Evolutionary conservation across 2,113 vertebrate genomes (phyloP).

Genomic region (Zootoca vivipara): DNA sequence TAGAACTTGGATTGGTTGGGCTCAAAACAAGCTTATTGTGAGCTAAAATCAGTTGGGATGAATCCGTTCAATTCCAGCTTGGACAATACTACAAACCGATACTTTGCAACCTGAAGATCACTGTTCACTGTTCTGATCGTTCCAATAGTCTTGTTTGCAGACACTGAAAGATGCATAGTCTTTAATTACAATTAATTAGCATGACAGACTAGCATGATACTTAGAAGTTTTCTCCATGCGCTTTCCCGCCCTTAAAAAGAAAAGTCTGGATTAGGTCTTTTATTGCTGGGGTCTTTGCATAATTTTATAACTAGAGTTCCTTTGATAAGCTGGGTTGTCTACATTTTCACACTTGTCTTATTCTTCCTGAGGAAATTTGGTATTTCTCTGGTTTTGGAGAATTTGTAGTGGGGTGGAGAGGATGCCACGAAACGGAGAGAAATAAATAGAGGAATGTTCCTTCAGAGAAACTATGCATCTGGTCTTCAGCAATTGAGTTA

Average conservation of each 20-base stretch:
- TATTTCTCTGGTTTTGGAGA: conserved; percentile 23
- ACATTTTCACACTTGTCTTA: conserved; percentile 44
- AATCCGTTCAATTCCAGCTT: neutral
- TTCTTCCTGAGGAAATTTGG: conserved; percentile 49
- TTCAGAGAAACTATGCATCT: conserved; percentile 27
- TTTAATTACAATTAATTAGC: conserved; percentile 7
- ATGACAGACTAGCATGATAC: neutral
- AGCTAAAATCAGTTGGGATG: neutral
- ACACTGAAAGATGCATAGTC: conserved; percentile 21
- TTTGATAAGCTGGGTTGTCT: conserved; percentile 52
- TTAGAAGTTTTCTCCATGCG: neutral
- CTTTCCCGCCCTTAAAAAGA: neutral
- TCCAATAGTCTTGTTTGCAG: conserved; percentile 53
- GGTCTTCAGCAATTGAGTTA: conserved; percentile 41
- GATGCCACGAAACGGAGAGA: conserved; percentile 25
- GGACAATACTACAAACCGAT: neutral
- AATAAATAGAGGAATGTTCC: conserved; percentile 31
- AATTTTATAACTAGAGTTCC: conserved; percentile 35
- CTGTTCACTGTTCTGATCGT: neutral
- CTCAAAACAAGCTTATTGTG: neutral
- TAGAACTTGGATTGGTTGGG: neutral
- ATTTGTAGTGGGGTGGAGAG: conserved; percentile 27
- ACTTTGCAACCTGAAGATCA: neutral
- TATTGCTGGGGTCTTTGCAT: conserved; percentile 34
- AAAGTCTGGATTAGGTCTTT: conserved; percentile 46